Base-by-base conservation (phyloP, 1,140 invertebrate species). In the Pteromalus puparum region DNA sequence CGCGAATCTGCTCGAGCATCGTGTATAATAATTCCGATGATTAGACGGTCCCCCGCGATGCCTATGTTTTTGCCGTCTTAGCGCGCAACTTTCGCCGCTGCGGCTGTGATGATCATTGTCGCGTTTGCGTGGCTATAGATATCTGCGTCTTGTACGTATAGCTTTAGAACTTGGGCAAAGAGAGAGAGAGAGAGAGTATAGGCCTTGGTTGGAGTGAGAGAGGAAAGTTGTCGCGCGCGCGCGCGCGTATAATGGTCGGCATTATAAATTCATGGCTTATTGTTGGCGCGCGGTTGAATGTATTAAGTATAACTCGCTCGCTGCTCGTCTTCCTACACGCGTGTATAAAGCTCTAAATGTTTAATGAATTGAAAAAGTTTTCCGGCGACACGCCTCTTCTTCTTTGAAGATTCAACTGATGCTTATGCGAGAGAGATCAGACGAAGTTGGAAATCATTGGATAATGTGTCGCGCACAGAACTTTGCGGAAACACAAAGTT, bases 251-350 rank as follows among this genome's bases (percentile, higher is more conserved):
- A 70, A 70, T 70, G 28, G 2, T 13, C 3, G 24, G 24, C 26
- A 26, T 70, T 70, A 70, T 70, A 30, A 70, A 70, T 70, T 70
- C 67, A 70, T 70, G 67, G 24, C 67, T 28, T 70, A 70, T 70
- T 70, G 67, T 70, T 70, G 67, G 24, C 24, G 67, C 30, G 38
- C 26, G 28, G 28, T 24, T 70, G 28, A 70, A 12, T 70, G 67
- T 6, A 18, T 1, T 28, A 30, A 70, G 67, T 28, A n/a, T n/a
- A 70, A 70, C 67, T 70, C 67, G 1, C 67, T 42, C 72, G 72
- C 34, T 42, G 21, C 30, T 30, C 30, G 26, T 21, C 28, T 73
- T 34, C 26, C 24, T 68, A n/a, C 7, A 6, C 34, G 68, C 28
- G 15, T 34, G 68, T 6, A 34, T 34, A 5, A 2, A 5, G 30